Base-by-base conservation (phyloP, 2,888 invertebrate species). In the Muschampia plurimacula region DNA sequence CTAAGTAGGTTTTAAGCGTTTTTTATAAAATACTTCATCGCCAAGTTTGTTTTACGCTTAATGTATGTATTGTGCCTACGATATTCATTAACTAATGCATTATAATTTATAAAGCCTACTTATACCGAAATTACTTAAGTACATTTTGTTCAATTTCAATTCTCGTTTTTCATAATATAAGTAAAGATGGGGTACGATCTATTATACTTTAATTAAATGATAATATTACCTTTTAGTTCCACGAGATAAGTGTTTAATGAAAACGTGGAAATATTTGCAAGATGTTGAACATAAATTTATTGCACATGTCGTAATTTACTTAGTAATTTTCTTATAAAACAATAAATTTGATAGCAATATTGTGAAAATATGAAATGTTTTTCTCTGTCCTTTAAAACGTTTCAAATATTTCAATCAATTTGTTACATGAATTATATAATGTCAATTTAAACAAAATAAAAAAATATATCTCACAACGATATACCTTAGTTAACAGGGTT, bases 21-120 rank as follows among this genome's bases (percentile, higher is more conserved):
- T 89, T 80, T 84, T 89, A 57, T 57, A 88, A 84, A 89, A 90
- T 90, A 89, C 91, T 91, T 91, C 89, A 87, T 88, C 89, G 87
- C 87, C 88, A 83, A 89, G 86, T 89, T 86, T 46, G 60, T 77
- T 78, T 81, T 82, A 86, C 88, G 86, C 88, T 89, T 90, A 89
- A 75, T 87, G 88, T 87, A 75, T 87, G 88, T 87, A 90, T 87
- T 87, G 85, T 88, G 82, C 86, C 91, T 92, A 92, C 90, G 83
- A 90, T 91, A 91, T 67, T 44, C 66, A 72, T 86, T 83, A 84
- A 88, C 86, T 92, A 93, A 94, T 87, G 93, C 91, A 88, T 92
- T 91, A 91, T 90, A 91, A 93, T 93, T 93, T 93, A 92, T 93
- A 92, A 94, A 94, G 93, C 93, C 91, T 93, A 93, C 92, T 91